phyloP scores from a whole-genome alignment of 2,797 vertebrate species.

The Momotus momota region DNA sequence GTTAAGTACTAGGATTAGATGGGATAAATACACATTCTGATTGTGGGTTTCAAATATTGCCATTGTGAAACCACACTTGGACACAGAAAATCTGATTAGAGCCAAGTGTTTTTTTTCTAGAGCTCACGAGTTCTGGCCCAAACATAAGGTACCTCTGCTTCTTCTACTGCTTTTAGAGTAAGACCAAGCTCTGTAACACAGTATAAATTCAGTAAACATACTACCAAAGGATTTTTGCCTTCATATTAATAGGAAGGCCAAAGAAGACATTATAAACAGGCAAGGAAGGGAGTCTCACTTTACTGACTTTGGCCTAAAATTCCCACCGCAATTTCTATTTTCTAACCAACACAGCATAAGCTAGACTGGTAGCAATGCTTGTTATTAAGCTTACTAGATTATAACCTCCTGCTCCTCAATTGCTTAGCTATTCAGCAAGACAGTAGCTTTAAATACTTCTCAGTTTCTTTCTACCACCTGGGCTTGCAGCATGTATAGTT shows the following conservation, averaged over 20 bases:
- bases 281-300: not conserved
- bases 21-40: not conserved
- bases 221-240: not conserved
- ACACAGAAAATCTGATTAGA: not conserved
- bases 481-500: not conserved
- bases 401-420: not conserved
- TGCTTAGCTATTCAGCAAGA: not conserved
- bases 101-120: not conserved
- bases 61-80: conserved; percentile 1
- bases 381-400: not conserved
- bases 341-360: not conserved
- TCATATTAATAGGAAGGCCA: not conserved
- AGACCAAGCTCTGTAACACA: not conserved
- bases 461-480: not conserved
- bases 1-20: not conserved
- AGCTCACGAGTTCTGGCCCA: not conserved
- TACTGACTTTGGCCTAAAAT: not conserved
- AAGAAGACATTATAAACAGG: not conserved
- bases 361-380: not conserved
- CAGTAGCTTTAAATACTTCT: not conserved
- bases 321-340: not conserved
- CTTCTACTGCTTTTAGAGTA: not conserved
- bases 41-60: not conserved
- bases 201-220: not conserved
- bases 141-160: not conserved